These are phyloP conservation scores for Vombatus ursinus DNA, from an alignment of 2,113 vertebrate species.

Conservation along the genomic window DNA sequence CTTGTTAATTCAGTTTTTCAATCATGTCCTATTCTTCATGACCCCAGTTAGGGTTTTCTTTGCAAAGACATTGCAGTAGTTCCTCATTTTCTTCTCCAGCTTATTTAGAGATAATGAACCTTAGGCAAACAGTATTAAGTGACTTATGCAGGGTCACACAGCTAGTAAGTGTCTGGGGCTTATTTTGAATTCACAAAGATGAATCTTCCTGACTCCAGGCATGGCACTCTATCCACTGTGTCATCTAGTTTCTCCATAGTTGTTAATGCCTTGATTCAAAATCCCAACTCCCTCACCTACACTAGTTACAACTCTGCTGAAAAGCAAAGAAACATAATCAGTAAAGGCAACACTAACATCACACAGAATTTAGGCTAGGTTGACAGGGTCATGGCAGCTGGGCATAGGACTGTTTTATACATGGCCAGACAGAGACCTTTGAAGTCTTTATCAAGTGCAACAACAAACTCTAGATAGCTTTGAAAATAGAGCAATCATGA, in stretches of 20 bases:
- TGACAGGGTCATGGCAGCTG: background rate
- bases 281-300: background rate
- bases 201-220: background rate
- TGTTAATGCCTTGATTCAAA: background rate
- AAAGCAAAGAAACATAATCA: background rate
- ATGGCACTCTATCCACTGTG: background rate
- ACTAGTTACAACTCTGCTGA: background rate
- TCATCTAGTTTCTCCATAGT: background rate
- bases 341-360: background rate
- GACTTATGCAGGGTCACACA: background rate
- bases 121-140: background rate
- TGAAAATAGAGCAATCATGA: background rate
- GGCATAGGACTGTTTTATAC: background rate
- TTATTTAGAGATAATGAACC: too few relatives aligned
- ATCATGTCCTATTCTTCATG: background rate
- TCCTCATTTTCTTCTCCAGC: background rate
- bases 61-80: background rate
- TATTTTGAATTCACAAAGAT: background rate
- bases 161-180: background rate
- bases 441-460: background rate
- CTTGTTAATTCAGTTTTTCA: background rate
- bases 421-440: background rate
- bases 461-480: background rate
- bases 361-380: background rate
- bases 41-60: background rate